A percentile compares a stretch with the other conserved stretches of the same genome.
These are phyloP conservation scores for Apolygus lucorum DNA, from an alignment of 1,140 invertebrate genomes.

Conservation along the genomic window DNA sequence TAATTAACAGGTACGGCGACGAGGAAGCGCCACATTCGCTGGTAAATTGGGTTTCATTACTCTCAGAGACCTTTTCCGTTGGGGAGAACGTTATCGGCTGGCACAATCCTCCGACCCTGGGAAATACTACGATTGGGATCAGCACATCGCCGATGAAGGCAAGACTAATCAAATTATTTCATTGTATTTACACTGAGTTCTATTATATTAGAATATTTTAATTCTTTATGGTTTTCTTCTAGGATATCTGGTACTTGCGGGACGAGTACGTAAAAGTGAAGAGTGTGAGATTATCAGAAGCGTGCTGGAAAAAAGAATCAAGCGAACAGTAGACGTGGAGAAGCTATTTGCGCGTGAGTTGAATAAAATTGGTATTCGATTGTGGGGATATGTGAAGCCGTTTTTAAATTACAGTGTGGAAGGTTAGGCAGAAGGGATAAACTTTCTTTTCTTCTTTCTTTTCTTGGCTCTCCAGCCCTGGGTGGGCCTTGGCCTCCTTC, in stretches of 20 bases:
- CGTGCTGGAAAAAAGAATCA: conserved; percentile 78
- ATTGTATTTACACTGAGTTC: too few relatives aligned
- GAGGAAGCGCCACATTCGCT: conserved; percentile 79
- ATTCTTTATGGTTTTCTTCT: conserved; percentile 28
- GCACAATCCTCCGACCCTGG: conserved; percentile 49
- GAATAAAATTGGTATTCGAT: too few relatives aligned
- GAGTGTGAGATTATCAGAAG: conserved; percentile 67
- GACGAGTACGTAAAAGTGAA: conserved; percentile 77
- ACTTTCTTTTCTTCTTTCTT: too few relatives aligned
- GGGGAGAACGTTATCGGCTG: conserved; percentile 88
- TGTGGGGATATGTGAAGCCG: too few relatives aligned
- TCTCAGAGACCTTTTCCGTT: conserved; percentile 90
- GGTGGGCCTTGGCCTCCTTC: too few relatives aligned
- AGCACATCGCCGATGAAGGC: conserved; percentile 93
- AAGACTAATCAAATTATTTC: too few relatives aligned
- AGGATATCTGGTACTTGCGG: conserved; percentile 84
- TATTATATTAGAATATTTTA: too few relatives aligned
- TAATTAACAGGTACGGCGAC: conserved; percentile 54
- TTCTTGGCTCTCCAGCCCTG: too few relatives aligned
- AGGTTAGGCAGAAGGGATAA: too few relatives aligned
- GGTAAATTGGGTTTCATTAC: conserved; percentile 95
- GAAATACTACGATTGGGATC: conserved; percentile 87
- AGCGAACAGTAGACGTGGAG: conserved; percentile 60
- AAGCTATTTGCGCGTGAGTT: conserved; percentile 60
- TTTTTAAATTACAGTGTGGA: too few relatives aligned